Evolutionary conservation across 2,113 vertebrate genomes (phyloP).

Genomic region (Motacilla alba): DNA sequence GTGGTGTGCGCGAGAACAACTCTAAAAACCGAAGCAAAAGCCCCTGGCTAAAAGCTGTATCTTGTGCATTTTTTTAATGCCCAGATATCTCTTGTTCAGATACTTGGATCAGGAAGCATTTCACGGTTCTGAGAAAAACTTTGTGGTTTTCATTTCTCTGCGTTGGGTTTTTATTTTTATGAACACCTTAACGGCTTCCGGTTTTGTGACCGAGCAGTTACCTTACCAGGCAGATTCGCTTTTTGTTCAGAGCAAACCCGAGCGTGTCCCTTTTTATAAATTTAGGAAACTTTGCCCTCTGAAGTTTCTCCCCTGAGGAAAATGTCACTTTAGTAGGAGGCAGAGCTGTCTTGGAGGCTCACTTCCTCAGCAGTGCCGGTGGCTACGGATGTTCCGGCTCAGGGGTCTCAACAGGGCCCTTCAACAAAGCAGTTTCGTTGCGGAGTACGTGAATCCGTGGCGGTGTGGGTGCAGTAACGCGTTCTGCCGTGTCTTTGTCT

Average conservation of each 20-base stretch:
- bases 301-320: not conserved
- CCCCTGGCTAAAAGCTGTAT: not conserved
- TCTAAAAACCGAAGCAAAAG: not conserved
- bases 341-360: not conserved
- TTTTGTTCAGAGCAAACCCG: not conserved
- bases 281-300: not conserved
- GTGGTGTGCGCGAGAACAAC: not conserved
- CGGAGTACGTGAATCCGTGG: fast-evolving
- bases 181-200: not conserved
- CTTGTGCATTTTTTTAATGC: not conserved
- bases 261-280: not conserved
- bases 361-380: not conserved
- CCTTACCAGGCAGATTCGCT: not conserved
- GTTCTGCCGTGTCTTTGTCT: not conserved
- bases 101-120: not conserved
- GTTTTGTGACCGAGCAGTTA: not conserved
- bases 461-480: fast-evolving
- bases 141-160: not conserved
- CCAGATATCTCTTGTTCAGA: not conserved
- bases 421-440: fast-evolving
- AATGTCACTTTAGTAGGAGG: not conserved
- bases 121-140: not conserved
- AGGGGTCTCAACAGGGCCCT: not conserved
- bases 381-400: not conserved
- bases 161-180: not conserved